These are phyloP conservation scores for Thripadectes ignobilis DNA, from an alignment of 2,797 vertebrate genomes.

Conservation along the genomic window DNA sequence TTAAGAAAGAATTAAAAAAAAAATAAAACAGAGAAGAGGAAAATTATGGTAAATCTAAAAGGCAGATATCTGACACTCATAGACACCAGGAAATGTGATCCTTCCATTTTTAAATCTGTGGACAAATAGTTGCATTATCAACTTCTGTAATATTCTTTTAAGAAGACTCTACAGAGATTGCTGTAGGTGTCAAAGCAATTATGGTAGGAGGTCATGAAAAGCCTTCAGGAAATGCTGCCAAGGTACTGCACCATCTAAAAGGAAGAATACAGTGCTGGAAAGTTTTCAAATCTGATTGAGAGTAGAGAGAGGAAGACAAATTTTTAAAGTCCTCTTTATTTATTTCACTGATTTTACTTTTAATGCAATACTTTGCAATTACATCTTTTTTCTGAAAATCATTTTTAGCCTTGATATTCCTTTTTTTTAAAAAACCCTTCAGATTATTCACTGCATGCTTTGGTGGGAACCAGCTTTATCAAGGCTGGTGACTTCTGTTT, in stretches of 20 bases:
- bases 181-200: constrained; percentile 37
- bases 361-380: not conserved
- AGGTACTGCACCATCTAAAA: constrained; percentile 43
- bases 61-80: not conserved
- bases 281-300: constrained; percentile 24
- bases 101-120: not conserved
- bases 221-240: constrained; percentile 58
- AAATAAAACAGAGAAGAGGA: not conserved
- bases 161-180: constrained; percentile 13
- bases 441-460: not conserved
- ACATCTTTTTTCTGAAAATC: not conserved
- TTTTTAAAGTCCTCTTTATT: not conserved
- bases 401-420: not conserved
- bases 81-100: not conserved
- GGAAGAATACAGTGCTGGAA: constrained; percentile 32
- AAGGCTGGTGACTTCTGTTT: not conserved
- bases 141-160: constrained; percentile 28
- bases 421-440: not conserved
- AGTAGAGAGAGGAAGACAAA: constrained; percentile 8
- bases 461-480: constrained; percentile 8
- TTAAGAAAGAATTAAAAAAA: not conserved
- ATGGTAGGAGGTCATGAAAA: constrained; percentile 14
- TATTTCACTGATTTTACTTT: not conserved
- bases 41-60: not conserved
- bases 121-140: constrained; percentile 5